Base-by-base conservation (phyloP, 2,888 invertebrate species). In the Polymixis flavicincta region DNA sequence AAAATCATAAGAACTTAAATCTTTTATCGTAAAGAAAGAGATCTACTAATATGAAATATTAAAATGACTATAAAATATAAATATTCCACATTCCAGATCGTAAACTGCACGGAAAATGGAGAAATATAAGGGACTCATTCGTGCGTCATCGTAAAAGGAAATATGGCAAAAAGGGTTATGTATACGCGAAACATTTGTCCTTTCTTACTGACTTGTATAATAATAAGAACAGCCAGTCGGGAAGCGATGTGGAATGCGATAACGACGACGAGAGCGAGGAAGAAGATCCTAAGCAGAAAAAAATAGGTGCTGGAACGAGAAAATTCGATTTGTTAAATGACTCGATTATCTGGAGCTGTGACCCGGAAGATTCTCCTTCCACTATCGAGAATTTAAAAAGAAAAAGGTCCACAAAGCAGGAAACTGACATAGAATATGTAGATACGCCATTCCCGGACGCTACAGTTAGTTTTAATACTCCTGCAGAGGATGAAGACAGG, bases 81-180 rank as follows among this genome's bases (percentile, higher is more conserved):
- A 83, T 68, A 79, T 88, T 84, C 70, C 73, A 69, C 85, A 67
- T 85, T 90, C n/a, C 93, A 95, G 95, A 89, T 87, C 93, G 92
- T 85, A 95, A 93, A 86, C 88, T 95, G 7, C 90, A 94, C 76
- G 89, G 90, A 86, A 95, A 95, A 92, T 95, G 95, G 95, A 92
- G 95, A n/a, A 95, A 95, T 87, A 92, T 95, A 64, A 89, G 95
- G n/a, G 95, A 95, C 81, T 93, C 94, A 2, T 95, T 92, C 88
- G 95, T 95, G 37, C 90, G 95, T n/a, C 89, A 92, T 80, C 74
- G 90, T 11, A 93, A 91, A 78, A 87, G 89, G 42, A 89, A 89
- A 48, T 90, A 89, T 70, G 89, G 87, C 22, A 93, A 92, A 82
- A 90, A 88, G 72, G 89, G 88, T 3, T 95, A 95, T 80, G 89